Conservation (phyloP, 1,140 invertebrate genomes). For the Drosophila seguyi region DNA sequence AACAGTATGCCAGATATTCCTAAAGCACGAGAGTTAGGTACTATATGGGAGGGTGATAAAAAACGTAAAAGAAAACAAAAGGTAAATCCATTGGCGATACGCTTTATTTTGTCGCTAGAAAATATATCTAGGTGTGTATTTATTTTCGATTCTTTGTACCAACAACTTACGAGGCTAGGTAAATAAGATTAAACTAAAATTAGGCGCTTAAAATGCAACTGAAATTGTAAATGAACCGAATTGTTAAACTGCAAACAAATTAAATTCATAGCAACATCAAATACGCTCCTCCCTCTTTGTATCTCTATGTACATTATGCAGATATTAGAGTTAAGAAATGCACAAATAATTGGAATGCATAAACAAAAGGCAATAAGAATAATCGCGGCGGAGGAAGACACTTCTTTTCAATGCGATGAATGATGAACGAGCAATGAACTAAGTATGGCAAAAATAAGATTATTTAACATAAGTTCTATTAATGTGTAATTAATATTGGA, state of each 20-base stretch:
- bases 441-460: constrained; percentile 71
- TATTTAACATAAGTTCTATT: constrained; percentile 56
- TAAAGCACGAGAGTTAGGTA: constrained; percentile 73
- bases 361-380: constrained; percentile 66
- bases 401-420: constrained; percentile 46
- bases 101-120: constrained; percentile 73
- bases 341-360: constrained; percentile 77
- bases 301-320: constrained; percentile 55
- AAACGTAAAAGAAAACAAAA: constrained; percentile 49
- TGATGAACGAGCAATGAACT: constrained; percentile 41
- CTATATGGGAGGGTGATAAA: constrained; percentile 30
- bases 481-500: constrained; percentile 66
- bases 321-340: constrained; percentile 67
- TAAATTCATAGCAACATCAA: constrained; percentile 61
- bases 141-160: constrained; percentile 78
- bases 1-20: constrained; percentile 74
- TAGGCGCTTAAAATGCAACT: constrained; percentile 69
- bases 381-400: constrained; percentile 69
- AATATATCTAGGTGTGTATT: constrained; percentile 50
- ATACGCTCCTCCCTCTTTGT: constrained; percentile 55
- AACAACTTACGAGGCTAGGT: constrained; percentile 72
- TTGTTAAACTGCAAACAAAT: constrained; percentile 48
- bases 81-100: constrained; percentile 68
- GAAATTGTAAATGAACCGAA: constrained; percentile 59
- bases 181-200: constrained; percentile 68